These are phyloP conservation scores for Heliconius hortense DNA, from an alignment of 2,888 invertebrate species.

Conservation along the genomic window DNA sequence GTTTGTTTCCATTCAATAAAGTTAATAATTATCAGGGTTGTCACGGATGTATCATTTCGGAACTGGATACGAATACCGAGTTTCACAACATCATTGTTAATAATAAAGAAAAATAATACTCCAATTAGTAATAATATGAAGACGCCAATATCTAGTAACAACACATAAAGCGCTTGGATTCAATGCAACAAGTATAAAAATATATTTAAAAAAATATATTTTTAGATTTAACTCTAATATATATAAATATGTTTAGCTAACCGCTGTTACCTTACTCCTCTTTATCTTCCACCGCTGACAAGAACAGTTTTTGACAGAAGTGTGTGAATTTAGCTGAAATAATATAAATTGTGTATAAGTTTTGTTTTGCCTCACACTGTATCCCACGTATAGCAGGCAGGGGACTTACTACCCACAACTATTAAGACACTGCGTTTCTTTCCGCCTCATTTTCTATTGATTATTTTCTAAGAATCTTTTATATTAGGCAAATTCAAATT, in stretches of 20 bases:
- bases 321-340: conserved; percentile 83
- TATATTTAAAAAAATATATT: conserved; percentile 12
- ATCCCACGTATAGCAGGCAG: too few species aligned
- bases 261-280: conserved; percentile 51
- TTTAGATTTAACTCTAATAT: background rate
- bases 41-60: background rate
- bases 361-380: background rate
- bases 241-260: background rate
- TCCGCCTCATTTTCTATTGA: too few species aligned
- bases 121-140: background rate
- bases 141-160: background rate
- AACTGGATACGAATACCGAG: background rate
- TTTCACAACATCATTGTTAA: background rate
- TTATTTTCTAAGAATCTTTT: too few species aligned
- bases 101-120: background rate
- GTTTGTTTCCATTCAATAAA: too few species aligned
- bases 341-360: conserved; percentile 19
- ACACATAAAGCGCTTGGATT: conserved; percentile 30
- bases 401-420: too few species aligned
- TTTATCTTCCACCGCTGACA: conserved; percentile 89
- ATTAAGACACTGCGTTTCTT: too few species aligned
- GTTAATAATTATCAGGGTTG: background rate
- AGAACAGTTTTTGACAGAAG: conserved; percentile 86
- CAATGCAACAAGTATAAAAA: conserved; percentile 17
- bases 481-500: too few species aligned